Conservation (phyloP, 2,797 vertebrate genomes). For the Urophycis tenuis region DNA sequence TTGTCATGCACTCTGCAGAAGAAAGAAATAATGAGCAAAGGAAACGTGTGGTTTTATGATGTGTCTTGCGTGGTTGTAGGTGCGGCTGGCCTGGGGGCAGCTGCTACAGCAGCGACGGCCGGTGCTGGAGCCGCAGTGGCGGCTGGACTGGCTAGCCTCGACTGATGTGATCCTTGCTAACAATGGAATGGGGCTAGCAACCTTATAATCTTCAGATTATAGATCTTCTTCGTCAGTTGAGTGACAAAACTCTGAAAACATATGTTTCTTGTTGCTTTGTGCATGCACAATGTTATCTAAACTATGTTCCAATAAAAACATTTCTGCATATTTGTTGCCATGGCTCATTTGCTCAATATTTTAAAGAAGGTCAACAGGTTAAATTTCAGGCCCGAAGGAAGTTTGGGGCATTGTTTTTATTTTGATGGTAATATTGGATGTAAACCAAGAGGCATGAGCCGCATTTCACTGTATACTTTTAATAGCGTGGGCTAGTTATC, state of each 20-base stretch:
- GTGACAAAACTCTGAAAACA: too few relatives aligned
- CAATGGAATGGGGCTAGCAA: neutral
- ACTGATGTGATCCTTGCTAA: neutral
- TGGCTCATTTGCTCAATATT: neutral
- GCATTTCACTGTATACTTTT: too few relatives aligned
- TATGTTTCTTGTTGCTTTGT: neutral
- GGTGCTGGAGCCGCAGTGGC: neutral
- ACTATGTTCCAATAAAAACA: neutral
- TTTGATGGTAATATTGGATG: too few relatives aligned
- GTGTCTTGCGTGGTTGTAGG: slow-evolving; percentile 15
- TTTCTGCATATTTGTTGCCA: neutral
- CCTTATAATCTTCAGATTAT: neutral
- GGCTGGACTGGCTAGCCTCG: neutral
- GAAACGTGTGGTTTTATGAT: neutral
- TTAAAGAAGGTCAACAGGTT: too few relatives aligned
- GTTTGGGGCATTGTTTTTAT: too few relatives aligned
- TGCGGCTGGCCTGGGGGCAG: slow-evolving; percentile 22
- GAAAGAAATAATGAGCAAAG: too few relatives aligned
- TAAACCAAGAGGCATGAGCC: too few relatives aligned
- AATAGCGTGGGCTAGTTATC: too few relatives aligned
- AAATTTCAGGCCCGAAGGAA: too few relatives aligned
- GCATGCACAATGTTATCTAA: neutral
- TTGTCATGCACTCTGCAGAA: too few relatives aligned
- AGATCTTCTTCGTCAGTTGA: neutral
- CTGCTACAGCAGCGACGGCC: neutral